Base-by-base conservation (phyloP, 2,113 vertebrate genomes). In the Bombycilla garrulus region DNA sequence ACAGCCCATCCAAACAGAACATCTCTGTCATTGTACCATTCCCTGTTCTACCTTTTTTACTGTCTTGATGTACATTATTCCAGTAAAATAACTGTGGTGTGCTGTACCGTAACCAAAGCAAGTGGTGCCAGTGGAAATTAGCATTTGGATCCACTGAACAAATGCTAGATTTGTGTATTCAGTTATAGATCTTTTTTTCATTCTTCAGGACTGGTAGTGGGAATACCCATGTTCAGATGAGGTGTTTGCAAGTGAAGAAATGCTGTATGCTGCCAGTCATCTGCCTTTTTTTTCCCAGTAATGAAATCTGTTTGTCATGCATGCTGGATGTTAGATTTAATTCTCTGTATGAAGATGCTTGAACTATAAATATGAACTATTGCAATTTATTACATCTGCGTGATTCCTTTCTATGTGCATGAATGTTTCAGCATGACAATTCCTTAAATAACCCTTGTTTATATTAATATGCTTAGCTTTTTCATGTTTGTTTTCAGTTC, bases 401-500 rank as follows among this genome's bases (percentile, higher is more conserved):
- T 88, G 73, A 60, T 81, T 86, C 50, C 64, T 71, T 95, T 94
- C 94, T 91, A 80, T 90, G 80, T 96, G 89, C 94, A 94, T 82
- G 86, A 69, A 67, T 88, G 88, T 96, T 97, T 96, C 95, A 97
- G 97, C 97, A 98, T 97, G 97, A 76, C 83, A 77, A 26, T 85
- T 95, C 94, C 82, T 96, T 86, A 92, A 93, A 81, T 95, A 94
- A 86, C 47, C 91, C 92, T 93, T 95, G 81, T 38, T 81, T 95
- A 70, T 31, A 57, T 74, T 36, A 79, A 19, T 40, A 40, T 82
- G 57, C 56, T 93, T 96, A 66, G 81, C 71, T 91, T 95, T 90
- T 74, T 92, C 58, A 20, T 66, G 64, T 92, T 96, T 93, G 64
- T 69, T 95, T 91, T 95, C 90, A 81, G 86, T 92, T 96, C n/a